A percentile compares a stretch with the other conserved stretches of the same genome.
Conservation (phyloP, 2,888 invertebrate species). For the Drosophila helvetica region DNA sequence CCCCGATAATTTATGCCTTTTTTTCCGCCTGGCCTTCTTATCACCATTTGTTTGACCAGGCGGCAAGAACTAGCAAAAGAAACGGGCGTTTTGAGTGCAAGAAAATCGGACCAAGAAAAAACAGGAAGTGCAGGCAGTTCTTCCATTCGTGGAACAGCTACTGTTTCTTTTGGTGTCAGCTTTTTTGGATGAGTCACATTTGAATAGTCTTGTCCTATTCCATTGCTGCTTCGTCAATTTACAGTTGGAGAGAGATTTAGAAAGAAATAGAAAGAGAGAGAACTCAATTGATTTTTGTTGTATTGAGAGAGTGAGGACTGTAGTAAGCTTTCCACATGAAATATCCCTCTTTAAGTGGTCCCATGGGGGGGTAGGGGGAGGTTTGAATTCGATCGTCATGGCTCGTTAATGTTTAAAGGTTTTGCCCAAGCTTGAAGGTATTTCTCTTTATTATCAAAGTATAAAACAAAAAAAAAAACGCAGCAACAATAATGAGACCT, state of each 20-base stretch:
- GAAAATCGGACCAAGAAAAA: not conserved
- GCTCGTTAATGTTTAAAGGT: not conserved
- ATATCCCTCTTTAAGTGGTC: not conserved
- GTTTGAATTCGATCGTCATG: not conserved
- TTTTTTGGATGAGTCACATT: conserved; percentile 21
- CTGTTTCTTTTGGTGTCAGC: conserved; percentile 13
- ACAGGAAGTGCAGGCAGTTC: not conserved
- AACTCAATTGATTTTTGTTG: not conserved
- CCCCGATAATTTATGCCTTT: conserved; percentile 51
- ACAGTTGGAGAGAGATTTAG: not conserved
- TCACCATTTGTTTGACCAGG: conserved; percentile 45
- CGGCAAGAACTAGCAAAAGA: not conserved
- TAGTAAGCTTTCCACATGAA: not conserved
- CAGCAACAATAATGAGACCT: not conserved
- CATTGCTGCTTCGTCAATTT: not conserved
- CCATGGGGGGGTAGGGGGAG: not conserved
- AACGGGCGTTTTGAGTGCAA: not conserved
- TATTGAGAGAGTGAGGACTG: not conserved
- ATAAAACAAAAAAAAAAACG: not conserved
- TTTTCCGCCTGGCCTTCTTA: conserved; percentile 43
- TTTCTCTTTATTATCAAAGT: conserved; percentile 21
- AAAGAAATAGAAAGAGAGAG: not conserved
- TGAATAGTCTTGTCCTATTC: not conserved
- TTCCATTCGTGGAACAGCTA: conserved; percentile 7
- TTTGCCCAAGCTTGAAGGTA: not conserved